Evolutionary conservation across 2,888 invertebrate genomes (phyloP), one percentile per base, ranked within the genome.

Genomic region (Beris chalybata): DNA sequence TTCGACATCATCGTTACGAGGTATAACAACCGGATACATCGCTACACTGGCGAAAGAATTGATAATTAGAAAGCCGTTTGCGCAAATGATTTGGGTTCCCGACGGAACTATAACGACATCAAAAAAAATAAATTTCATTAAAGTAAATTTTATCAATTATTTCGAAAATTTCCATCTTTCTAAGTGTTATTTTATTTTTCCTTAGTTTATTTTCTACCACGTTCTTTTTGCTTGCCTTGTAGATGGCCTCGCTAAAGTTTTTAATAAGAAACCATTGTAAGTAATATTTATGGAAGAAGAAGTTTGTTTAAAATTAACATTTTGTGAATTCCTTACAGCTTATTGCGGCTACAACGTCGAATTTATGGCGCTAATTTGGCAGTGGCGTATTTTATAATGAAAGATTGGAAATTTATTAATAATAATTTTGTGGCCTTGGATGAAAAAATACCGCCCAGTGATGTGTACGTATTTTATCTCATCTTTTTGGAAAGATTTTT

Each of bases 371-470:
- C 93, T 0, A 88, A 89, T 74, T 81, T 83, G 64, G 90, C 90
- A 0, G 76, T 96, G 3, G 82, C 85, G 12, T 90, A 89, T 77
- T 96, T 93, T 75, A 83, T 90, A 1, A 84, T 83, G 0, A 87
- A 90, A 73, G 85, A 90, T 71, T 97, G 95, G 95, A 81, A 81
- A 0, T 93, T 94, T 73, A 77, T 81, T 55, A 91, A 91, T 71
- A 76, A 82, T 0, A 89, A 89, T 71, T 81, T 87, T 63, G 71
- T 84, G 4, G 75, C 74, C 0, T 79, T 90, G n/a, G 81, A 86
- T 44, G 76, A 82, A 0, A 74, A 77, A 1, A 74, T 89, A 45
- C 81, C 83, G 55, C 76, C 79, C 0, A 74, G 77, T 13, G 89
- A 88, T 67, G 69, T 71, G 15, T 76, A 84, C 13, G 76, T 59